Conservation (phyloP, 2,888 invertebrate genomes). For the Amiota minor region DNA sequence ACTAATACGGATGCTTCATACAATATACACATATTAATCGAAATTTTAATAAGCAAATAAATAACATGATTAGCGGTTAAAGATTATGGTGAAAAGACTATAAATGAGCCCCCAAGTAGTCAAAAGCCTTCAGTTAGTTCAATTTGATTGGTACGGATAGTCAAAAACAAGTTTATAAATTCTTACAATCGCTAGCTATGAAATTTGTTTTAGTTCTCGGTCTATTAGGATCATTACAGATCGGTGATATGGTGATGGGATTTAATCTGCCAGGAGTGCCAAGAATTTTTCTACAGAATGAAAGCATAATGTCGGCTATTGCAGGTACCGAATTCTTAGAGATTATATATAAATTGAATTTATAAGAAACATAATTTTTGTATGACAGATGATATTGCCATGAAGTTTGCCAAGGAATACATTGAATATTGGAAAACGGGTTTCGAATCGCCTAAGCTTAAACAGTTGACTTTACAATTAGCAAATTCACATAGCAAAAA, state of each 20-base stretch:
- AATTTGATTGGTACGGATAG: not conserved
- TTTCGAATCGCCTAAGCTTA: constrained; percentile 56
- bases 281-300: constrained; percentile 49
- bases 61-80: not conserved
- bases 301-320: constrained; percentile 59
- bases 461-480: constrained; percentile 57
- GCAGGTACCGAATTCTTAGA: constrained; percentile 40
- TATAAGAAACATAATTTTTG: not conserved
- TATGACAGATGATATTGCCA: constrained; percentile 55
- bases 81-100: not conserved
- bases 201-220: not conserved
- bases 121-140: constrained; percentile 2
- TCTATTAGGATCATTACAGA: constrained; percentile 36
- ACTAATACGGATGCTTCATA: not conserved
- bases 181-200: too few species aligned
- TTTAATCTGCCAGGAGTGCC: constrained; percentile 59
- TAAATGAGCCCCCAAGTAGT: too few species aligned
- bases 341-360: not conserved
- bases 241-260: constrained; percentile 46
- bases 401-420: constrained; percentile 61
- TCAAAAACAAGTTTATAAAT: too few species aligned
- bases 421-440: constrained; percentile 60
- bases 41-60: not conserved
- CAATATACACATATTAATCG: not conserved
- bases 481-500: constrained; percentile 62